Conservation (phyloP, 2,888 invertebrate species). For the Drosophila vallismaia region DNA sequence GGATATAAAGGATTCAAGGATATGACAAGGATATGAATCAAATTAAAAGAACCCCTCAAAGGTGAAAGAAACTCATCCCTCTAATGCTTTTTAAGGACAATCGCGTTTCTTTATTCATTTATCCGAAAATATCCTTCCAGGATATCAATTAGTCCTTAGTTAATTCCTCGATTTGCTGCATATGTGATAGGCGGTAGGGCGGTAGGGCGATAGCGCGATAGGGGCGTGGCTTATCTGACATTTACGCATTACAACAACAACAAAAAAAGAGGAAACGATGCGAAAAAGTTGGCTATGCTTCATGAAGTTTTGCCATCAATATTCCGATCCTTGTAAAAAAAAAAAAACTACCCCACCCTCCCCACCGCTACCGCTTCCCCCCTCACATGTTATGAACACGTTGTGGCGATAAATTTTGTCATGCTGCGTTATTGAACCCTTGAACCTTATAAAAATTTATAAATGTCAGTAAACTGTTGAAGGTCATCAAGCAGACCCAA, state of each 20-base stretch:
- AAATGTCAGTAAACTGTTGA: slow-evolving; percentile 59
- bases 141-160: not conserved
- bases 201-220: not conserved
- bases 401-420: slow-evolving; percentile 64
- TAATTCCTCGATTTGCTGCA: not conserved
- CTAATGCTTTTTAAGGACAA: no score
- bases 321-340: slow-evolving; percentile 36
- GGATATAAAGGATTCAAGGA: not conserved
- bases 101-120: no score
- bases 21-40: not conserved
- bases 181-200: not conserved
- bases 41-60: no score
- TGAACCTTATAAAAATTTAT: slow-evolving; percentile 61
- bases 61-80: no score
- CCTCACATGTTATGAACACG: slow-evolving; percentile 56
- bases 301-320: slow-evolving; percentile 71
- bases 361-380: slow-evolving; percentile 5
- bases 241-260: slow-evolving; percentile 66
- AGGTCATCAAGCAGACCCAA: slow-evolving; percentile 50
- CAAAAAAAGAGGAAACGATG: slow-evolving; percentile 27
- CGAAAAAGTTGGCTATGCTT: slow-evolving; percentile 56
- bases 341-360: not conserved
- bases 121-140: not conserved
- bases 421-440: slow-evolving; percentile 66
- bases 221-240: slow-evolving; percentile 57